phyloP scores from a whole-genome alignment of 2,797 vertebrate genomes.

The Typhlichthys eigenmanni region DNA sequence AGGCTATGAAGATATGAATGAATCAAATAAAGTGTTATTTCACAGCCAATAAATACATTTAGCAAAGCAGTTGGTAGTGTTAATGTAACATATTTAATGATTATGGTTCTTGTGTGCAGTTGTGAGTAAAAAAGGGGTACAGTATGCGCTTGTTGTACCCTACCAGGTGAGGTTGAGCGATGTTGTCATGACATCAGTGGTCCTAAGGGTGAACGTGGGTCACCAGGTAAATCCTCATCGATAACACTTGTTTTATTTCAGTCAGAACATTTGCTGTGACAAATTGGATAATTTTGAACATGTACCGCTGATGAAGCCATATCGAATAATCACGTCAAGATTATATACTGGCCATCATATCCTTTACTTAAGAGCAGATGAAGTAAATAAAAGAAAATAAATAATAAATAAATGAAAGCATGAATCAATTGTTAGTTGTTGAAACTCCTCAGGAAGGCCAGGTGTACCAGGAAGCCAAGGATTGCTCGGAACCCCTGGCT shows the following conservation, averaged over 20 bases:
- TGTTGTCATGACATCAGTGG: constrained; percentile 49
- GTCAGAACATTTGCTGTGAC: too few relatives aligned
- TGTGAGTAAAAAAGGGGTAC: neutral
- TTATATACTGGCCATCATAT: too few relatives aligned
- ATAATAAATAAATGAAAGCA: too few relatives aligned
- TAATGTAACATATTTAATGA: too few relatives aligned
- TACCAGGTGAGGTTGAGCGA: constrained; percentile 50
- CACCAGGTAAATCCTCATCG: constrained; percentile 43
- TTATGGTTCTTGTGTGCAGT: neutral
- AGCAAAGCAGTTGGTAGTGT: too few relatives aligned
- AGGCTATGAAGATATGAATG: too few relatives aligned
- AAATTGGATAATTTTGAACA: neutral
- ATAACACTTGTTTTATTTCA: too few relatives aligned
- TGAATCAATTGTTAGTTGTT: constrained; percentile 7
- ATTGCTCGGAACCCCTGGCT: constrained; percentile 27
- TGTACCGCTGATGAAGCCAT: neutral
- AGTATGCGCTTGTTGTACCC: constrained; percentile 7
- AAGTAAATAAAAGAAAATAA: too few relatives aligned
- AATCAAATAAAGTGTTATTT: too few relatives aligned
- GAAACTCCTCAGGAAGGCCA: constrained; percentile 33
- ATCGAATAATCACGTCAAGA: neutral
- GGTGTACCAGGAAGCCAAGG: constrained; percentile 53
- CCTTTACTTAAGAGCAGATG: too few relatives aligned
- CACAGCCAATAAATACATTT: too few relatives aligned
- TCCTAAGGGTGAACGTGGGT: constrained; percentile 55